Evolutionary conservation across 2,113 vertebrate species (phyloP), one percentile per base, ranked within the genome.

Genomic region (Dunckerocampus dactyliophorus): DNA sequence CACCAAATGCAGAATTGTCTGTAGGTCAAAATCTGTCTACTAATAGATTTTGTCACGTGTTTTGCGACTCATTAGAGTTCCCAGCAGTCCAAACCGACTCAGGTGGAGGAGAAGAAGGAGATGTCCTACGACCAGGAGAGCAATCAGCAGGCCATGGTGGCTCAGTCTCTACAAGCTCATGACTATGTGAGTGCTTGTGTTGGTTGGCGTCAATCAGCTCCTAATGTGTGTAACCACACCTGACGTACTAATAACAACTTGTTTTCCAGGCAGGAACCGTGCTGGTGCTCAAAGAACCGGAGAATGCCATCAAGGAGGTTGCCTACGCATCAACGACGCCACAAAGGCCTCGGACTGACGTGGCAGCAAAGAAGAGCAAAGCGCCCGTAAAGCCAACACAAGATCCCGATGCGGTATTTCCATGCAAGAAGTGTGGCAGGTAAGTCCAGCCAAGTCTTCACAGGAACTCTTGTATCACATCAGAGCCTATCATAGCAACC

Each of bases 351-450:
- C 91, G 88, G 12, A 85, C 90, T 3, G 87, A 88, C 65, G 55
- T 89, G 65, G 66, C 82, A 15, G 91, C 47, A 53, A 91, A 94
- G 88, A 92, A 92, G 86, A 79, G 55, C 79, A 81, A 76, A 59
- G 67, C 85, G 3, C 56, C 85, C 0, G 8, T 76, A 0, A 95
- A 96, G 82, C 82, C 69, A 3, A 91, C 90, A 21, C 91, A 86
- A 60, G 94, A 92, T 53, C 92, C 92, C 17, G 94, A 98, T 39
- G 94, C 91, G 37, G 85, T 91, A 0, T 99, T 98, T 84, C 97
- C 97, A 4, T 99, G 97, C 89, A 99, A 98, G 91, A 99, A 99
- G 78, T 99, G 97, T 72, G 93, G 90, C 88, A 95, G 96, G 97
- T 97, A 59, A 9, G 15, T 1, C n/a, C n/a, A n/a, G 4, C n/a